These are phyloP conservation scores for Volucella inanis DNA, from an alignment of 2,888 invertebrate genomes.

Conservation along the genomic window DNA sequence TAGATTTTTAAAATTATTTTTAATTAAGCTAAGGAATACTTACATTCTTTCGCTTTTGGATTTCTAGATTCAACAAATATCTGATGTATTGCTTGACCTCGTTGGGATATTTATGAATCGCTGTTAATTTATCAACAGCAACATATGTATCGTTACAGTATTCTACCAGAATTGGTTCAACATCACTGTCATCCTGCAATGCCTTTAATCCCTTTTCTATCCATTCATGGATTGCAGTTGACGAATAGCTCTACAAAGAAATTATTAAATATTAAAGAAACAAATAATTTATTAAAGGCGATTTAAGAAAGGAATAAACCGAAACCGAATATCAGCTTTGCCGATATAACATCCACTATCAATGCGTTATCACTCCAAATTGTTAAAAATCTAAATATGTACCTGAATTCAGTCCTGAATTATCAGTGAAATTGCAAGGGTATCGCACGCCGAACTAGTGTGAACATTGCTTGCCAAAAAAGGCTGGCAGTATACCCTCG, in stretches of 20 bases:
- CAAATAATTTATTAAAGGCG: too few species aligned
- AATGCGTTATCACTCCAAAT: too few species aligned
- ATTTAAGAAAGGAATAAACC: too few species aligned
- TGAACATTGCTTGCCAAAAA: too few species aligned
- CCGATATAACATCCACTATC: too few species aligned
- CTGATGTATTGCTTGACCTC: conserved; percentile 43
- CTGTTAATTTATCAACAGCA: conserved; percentile 18
- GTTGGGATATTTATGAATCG: conserved; percentile 12
- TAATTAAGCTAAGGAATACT: conserved; percentile 8
- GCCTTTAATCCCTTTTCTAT: background rate
- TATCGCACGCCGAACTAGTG: too few species aligned
- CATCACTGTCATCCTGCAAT: background rate
- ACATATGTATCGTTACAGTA: background rate
- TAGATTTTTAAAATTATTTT: too few species aligned
- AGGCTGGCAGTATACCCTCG: too few species aligned
- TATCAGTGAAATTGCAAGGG: too few species aligned
- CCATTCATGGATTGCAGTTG: conserved; percentile 32
- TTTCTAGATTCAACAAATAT: conserved; percentile 36
- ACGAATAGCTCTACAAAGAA: background rate
- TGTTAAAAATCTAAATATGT: too few species aligned
- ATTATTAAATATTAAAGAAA: background rate
- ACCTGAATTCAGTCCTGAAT: too few species aligned
- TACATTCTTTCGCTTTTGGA: conserved; percentile 25
- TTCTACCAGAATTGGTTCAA: background rate
- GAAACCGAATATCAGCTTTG: too few species aligned